Conservation (phyloP, 2,113 vertebrate genomes). For the Camelus bactrianus region DNA sequence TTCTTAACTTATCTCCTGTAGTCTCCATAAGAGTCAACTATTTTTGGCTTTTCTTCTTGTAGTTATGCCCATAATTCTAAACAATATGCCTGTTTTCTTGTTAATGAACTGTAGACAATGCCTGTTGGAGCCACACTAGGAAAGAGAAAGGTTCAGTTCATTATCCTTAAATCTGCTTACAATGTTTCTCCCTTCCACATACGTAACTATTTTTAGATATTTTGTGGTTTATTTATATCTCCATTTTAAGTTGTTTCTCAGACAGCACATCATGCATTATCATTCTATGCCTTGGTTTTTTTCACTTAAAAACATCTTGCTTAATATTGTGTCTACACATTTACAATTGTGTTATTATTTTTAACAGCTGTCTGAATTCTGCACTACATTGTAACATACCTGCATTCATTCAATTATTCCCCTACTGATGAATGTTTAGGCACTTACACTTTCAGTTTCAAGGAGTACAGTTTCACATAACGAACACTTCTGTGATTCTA, state of each 20-base stretch:
- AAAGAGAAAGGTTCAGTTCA: background rate
- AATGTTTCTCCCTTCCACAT: background rate
- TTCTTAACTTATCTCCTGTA: background rate
- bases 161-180: background rate
- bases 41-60: background rate
- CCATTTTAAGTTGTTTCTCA: background rate
- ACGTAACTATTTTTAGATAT: background rate
- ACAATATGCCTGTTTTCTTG: background rate
- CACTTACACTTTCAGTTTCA: background rate
- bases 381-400: background rate
- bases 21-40: background rate
- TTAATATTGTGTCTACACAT: background rate
- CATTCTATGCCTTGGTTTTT: background rate
- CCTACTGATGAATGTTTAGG: background rate
- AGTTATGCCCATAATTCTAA: background rate
- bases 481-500: background rate
- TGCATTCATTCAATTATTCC: background rate
- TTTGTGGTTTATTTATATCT: background rate
- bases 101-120: background rate
- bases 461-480: background rate
- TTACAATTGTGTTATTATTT: background rate
- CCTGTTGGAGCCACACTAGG: background rate
- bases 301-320: background rate
- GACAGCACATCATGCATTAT: background rate
- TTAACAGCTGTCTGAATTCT: background rate